Evolutionary conservation across 2,797 vertebrate species (phyloP), one percentile per base, ranked within the genome.

Genomic region (Sus cebifrons): DNA sequence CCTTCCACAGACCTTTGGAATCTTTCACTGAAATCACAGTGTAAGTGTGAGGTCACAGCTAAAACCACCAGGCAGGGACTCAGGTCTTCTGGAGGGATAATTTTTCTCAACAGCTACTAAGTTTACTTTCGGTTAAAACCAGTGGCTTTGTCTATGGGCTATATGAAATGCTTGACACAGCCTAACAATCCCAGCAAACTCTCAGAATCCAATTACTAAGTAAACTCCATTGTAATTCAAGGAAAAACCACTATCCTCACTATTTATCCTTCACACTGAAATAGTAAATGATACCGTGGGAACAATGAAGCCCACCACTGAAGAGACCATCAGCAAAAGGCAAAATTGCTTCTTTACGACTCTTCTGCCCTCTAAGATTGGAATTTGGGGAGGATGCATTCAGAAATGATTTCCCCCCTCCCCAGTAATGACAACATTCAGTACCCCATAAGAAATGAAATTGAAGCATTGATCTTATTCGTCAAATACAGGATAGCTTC

Each of bases 391-490:
- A 98, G 96, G 97, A 89, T 95, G 97, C 98, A 97, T 98, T 98
- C 52, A 71, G 97, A 98, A 98, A 98, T 98, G 97, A 98, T 98
- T 98, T 98, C 98, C 98, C 56, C 4, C 90, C 56, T 4, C 90
- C 92, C 91, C 86, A 92, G 91, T 96, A 98, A 98, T 97, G 98
- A 98, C 98, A 98, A 98, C 95, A 87, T 96, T 97, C 98, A 97
- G 97, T 98, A 97, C 96, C 97, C 97, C 56, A 15, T 98, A 98
- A 98, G 98, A 98, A 98, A 98, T 98, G 97, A 98, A 99, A 99
- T 96, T 98, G 98, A 98, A 98, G 98, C 98, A 98, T 97, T 98
- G 98, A 98, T 98, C 98, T 98, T 98, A 98, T 98, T 98, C 96
- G 97, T 98, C 98, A 98, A 98, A 98, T 98, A 96, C 78, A 98